These are phyloP conservation scores for Mythimna lalbum DNA, from an alignment of 2,888 invertebrate genomes.

Conservation along the genomic window DNA sequence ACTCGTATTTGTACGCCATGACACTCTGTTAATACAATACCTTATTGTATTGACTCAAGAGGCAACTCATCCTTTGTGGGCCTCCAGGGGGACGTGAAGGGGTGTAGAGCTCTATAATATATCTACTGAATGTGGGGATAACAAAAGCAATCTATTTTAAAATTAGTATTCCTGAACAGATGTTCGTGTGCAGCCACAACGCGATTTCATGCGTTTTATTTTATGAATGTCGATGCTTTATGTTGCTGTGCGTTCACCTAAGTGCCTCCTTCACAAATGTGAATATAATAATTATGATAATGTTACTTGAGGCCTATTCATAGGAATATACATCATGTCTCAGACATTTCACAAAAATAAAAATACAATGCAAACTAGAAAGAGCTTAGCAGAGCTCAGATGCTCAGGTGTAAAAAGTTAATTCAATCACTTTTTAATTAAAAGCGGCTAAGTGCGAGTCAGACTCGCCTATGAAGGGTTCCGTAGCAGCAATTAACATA, in stretches of 20 bases:
- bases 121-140: conserved; percentile 4
- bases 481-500: too few species aligned
- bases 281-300: neutral
- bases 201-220: neutral
- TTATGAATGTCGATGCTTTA: neutral
- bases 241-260: neutral
- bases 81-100: conserved; percentile 1
- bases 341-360: too few species aligned
- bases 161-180: conserved; percentile 33
- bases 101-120: conserved; percentile 16
- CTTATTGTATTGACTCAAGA: conserved; percentile 22
- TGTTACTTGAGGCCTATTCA: neutral
- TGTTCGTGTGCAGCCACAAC: conserved; percentile 9
- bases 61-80: conserved; percentile 18
- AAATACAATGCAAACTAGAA: too few species aligned
- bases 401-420: too few species aligned
- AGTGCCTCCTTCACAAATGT: neutral
- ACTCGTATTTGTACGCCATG: conserved; percentile 17
- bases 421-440: too few species aligned
- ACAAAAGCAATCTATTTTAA: conserved; percentile 43
- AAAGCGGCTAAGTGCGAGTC: too few species aligned
- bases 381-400: too few species aligned
- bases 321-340: too few species aligned
- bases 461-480: too few species aligned
- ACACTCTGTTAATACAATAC: conserved; percentile 18